Evolutionary conservation across 2,113 vertebrate species (phyloP), one percentile per base, ranked within the genome.

Genomic region (Leiothrix lutea): DNA sequence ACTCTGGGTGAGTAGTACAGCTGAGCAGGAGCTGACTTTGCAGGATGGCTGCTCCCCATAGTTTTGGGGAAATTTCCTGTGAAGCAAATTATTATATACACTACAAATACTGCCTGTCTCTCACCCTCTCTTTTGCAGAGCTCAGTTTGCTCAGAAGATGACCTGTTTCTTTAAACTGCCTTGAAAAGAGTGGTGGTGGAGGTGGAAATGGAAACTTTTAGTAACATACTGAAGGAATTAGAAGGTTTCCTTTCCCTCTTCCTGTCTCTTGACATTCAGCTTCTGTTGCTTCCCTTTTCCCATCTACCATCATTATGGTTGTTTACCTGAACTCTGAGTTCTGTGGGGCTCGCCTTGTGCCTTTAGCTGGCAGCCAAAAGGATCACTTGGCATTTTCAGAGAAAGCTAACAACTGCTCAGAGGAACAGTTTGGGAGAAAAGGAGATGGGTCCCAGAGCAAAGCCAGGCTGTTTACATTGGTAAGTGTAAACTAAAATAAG

Each of bases 31-130:
- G 17, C 50, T 82, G 53, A 57, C 9, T 3, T 21, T 57, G 17
- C 5, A 15, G 51, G 26, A 61, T 3, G 9, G 22, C 33, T 78
- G 60, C 11, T 67, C 7, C 17, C 8, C 0, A 0, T 19, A 36
- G 23, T 45, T 18, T 51, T 3, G 1, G 21, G 60, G 17, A 25
- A 70, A 18, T 74, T 89, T 80, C 62, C 29, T 42, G 11, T 51
- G 29, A 21, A 51, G 7, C 5, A 79, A 54, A 65, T 67, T 48
- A 47, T 33, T 28, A 54, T 9, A 22, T 0, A 0, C 3, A 5
- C n/a, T 64, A 5, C 33, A 35, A 73, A 35, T 47, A 42, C 35
- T 78, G 22, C 25, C 44, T 73, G 13, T 33, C 38, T 50, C 47
- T 85, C 9, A 6, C 6, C 20, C 17, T 74, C 21, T 61, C 18